Evolutionary conservation across 2,113 vertebrate genomes (phyloP).

Genomic region (Spheniscus mendiculus): DNA sequence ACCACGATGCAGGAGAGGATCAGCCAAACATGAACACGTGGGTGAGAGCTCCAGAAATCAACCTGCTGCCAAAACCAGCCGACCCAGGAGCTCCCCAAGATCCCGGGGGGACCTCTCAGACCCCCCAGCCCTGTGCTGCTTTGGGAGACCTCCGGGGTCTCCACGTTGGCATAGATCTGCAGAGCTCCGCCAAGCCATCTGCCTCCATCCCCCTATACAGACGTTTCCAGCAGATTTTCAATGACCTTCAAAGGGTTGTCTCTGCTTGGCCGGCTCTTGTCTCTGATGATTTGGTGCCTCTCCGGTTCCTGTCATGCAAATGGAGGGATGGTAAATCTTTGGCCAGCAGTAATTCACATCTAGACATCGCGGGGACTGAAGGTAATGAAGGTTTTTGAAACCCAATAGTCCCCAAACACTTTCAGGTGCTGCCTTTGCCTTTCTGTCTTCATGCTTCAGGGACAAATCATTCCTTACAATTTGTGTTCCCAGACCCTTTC

Average conservation of each 20-base stretch:
- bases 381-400: not conserved
- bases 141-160: not conserved
- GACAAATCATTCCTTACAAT: conserved; percentile 5
- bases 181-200: not conserved
- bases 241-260: not conserved
- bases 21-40: rapidly evolving
- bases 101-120: not conserved
- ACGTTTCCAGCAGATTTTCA: not conserved
- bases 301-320: not conserved
- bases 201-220: not conserved
- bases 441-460: not conserved
- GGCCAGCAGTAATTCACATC: not conserved
- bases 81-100: not conserved
- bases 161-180: rapidly evolving
- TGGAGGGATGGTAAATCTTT: not conserved
- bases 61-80: not conserved
- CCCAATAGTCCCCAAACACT: not conserved
- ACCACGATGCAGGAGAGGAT: rapidly evolving
- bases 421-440: not conserved
- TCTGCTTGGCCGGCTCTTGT: not conserved
- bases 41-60: not conserved
- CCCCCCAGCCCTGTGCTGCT: not conserved
- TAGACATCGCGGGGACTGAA: not conserved
- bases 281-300: not conserved
- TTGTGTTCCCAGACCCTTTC: not conserved